phyloP scores from a whole-genome alignment of 2,113 vertebrate genomes.

The Nansenia antarctica region DNA sequence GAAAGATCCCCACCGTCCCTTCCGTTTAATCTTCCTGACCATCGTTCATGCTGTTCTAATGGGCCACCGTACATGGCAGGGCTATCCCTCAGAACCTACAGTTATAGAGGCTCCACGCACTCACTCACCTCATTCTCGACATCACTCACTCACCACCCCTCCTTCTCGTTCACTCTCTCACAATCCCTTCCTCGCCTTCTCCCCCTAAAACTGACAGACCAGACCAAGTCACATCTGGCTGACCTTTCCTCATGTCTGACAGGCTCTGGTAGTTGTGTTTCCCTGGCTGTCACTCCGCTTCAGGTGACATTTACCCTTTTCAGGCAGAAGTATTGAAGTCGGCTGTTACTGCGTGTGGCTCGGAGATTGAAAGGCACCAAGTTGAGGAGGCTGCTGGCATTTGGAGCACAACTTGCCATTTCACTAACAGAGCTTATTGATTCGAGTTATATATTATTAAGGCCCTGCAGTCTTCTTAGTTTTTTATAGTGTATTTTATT shows the following conservation, averaged over 20 bases:
- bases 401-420: background rate
- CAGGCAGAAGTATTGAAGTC: background rate
- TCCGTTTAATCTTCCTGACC: background rate
- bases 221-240: background rate
- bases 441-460: too few relatives aligned
- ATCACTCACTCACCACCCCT: background rate
- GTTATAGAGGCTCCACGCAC: too few relatives aligned
- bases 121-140: too few relatives aligned
- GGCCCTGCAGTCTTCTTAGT: too few relatives aligned
- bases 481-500: too few relatives aligned
- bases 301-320: background rate
- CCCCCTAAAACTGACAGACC: background rate
- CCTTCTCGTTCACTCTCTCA: background rate
- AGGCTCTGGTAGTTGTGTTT: background rate
- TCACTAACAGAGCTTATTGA: background rate
- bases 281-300: background rate
- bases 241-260: background rate
- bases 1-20: background rate
- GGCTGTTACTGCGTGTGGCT: background rate
- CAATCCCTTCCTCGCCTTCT: too few relatives aligned
- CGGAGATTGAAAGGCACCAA: background rate
- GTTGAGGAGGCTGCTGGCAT: background rate
- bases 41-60: background rate
- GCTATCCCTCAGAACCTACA: slow-evolving; percentile 2
- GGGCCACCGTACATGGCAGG: too few relatives aligned